Evolutionary conservation across 2,797 vertebrate genomes (phyloP), one percentile per base, ranked within the genome.

Genomic region (Gephyroberyx darwinii): DNA sequence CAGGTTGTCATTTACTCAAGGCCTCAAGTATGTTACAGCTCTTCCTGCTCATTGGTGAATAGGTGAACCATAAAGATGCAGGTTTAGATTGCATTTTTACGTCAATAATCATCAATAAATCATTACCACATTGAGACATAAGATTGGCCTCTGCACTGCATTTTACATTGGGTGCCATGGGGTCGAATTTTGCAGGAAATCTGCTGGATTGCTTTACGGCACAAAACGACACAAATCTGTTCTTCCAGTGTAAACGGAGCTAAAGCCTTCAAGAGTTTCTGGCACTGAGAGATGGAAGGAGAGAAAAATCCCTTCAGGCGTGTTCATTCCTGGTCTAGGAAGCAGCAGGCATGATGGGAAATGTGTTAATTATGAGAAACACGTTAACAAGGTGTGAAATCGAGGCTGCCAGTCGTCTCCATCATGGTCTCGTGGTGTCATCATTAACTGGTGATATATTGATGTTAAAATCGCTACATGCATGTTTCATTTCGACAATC

Each of bases 41-140:
- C 1, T 52, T 47, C 7, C 30, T 77, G n/a, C 37, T 53, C 43
- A 61, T n/a, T 31, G 41, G 53, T 41, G 3, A n/a, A 22, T 48
- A 54, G 41, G 16, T 31, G 8, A 20, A 64, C 1, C 37, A 10
- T 22, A 8, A n/a, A 8, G 2, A 56, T 43, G 37, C 9, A 16
- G 59, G 10, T 64, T 69, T 57, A 60, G 0, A 48, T 56, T 67
- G 20, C 30, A 43, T 56, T 74, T 69, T 5, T 41, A 41, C 2
- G 14, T 43, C 14, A 43, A 43, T 13, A 43, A 43, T 13, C 41
- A 43, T 26, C 26, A 26, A 26, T 43, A 43, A 43, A 43, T 14
- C 41, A 43, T 5, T 43, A 5, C 4, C 2, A 14, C 13, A 14
- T 43, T 43, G 41, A 43, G 12, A 13, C 13, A 51, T 20, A 4